Base-by-base conservation (phyloP, 2,888 invertebrate species). In the Eristalinus aeneus region DNA sequence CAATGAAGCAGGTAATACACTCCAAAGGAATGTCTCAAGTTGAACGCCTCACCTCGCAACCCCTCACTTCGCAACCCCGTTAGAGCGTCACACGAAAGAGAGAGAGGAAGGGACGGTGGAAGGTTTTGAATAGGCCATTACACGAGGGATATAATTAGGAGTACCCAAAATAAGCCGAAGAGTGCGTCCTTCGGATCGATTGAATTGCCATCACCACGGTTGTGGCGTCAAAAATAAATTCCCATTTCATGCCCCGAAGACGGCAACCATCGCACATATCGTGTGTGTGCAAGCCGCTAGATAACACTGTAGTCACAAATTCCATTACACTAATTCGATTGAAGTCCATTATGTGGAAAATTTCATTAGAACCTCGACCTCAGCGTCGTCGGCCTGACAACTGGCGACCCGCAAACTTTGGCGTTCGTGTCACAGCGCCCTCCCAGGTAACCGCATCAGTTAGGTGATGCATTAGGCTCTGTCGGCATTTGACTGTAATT, bases 251-350 rank as follows among this genome's bases (percentile, higher is more conserved):
- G 23, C 12, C 23, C 23, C 23, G 46, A 6, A 56, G 22, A 23
- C 22, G 56, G 3, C 56, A 56, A 23, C 46, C 56, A 56, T 56
- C 46, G 8, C 6, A 22, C 56, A 56, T 4, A 11, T 22, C 11
- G 23, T 56, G 46, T 56, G 22, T 22, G 54, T 54, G 54, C 12
- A 6, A 9, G 20, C 12, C 11, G 23, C 9, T 10, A 11, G 60
- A 54, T 74, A 36, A 54, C 58, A 71, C 46, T 34, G 1, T 60
- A 69, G 68, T 74, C 20, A 78, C 31, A 63, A 65, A 69, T 74
- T 74, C 78, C 74, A 83, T 83, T 74, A 65, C 56, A 11, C 32
- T 53, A 69, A 78, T 58, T 83, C 64, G 16, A 9, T 64, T 31
- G 27, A 20, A 69, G 68, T 73, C 77, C 68, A 73, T 69, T 78